phyloP scores from a whole-genome alignment of 1,140 invertebrate species.

The Rhynchophorus ferrugineus region DNA sequence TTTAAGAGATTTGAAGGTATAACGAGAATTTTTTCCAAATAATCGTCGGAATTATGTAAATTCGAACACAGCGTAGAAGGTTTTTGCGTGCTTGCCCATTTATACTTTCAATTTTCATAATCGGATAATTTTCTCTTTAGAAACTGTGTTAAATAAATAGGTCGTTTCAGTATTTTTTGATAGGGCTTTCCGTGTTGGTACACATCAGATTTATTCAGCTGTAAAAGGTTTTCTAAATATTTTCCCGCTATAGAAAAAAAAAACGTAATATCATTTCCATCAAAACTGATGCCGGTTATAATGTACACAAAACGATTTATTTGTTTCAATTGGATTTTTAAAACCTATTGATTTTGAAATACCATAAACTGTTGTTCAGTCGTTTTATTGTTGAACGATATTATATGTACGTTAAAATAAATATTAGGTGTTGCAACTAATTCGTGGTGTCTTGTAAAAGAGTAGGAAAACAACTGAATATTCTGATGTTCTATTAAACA shows the following conservation, averaged over 20 bases:
- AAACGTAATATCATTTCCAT: too few relatives aligned
- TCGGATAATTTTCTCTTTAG: neutral
- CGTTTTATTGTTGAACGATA: too few relatives aligned
- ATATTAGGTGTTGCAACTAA: too few relatives aligned
- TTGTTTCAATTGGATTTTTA: too few relatives aligned
- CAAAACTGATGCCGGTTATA: too few relatives aligned
- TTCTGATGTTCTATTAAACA: too few relatives aligned
- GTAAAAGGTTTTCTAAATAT: neutral
- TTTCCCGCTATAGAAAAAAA: neutral
- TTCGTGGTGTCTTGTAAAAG: too few relatives aligned
- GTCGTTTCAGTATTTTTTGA: neutral
- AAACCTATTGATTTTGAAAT: too few relatives aligned
- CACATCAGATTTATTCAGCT: neutral
- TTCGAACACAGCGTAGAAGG: neutral
- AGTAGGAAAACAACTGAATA: too few relatives aligned
- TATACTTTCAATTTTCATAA: neutral
- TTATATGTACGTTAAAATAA: too few relatives aligned
- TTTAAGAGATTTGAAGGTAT: neutral
- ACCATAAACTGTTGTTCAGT: too few relatives aligned
- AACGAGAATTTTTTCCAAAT: neutral
- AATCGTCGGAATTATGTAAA: neutral
- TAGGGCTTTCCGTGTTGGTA: neutral
- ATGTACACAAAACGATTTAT: too few relatives aligned
- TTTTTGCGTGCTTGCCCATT: neutral
- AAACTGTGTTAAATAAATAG: neutral